Base-by-base conservation (phyloP, 92 coral and sea anemone genomes). In the Palythoa grandis region DNA sequence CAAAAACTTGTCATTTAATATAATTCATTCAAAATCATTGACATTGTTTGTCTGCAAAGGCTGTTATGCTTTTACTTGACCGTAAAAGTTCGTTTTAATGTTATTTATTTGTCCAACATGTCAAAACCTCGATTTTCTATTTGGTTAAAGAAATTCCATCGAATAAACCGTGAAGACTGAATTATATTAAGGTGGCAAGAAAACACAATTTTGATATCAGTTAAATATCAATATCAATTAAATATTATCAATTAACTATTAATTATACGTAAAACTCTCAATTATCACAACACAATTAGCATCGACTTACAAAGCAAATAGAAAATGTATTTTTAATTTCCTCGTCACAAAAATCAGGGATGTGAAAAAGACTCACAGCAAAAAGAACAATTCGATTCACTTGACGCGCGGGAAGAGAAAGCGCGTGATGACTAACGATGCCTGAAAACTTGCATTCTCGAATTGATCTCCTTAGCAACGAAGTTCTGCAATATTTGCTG, bases 391-490 rank as follows among this genome's bases (percentile, higher is more conserved):
- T 9, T 48, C 14, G 2, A 0, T 20, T 50, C 19, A 39, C 69
- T 17, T 0, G 23, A 19, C 11, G 11, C 69, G 20, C 8, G 9
- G 11, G 25, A 3, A 6, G 22, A 63, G 35, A 2, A 2, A 63
- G 23, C 22, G 35, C 10, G 25, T 10, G 35, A 63, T 63, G 69
- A 61, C 2, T 17, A 63, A 20, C 14, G n/a, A 29, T 69, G 74
- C n/a, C 35, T 8, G 71, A 24, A 3, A 23, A 67, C 43, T 50
- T 15, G 23, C 60, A 24, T 47, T 83, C 83, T 72, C 88, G 79
- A 63, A 57, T 89, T 23, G 60, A 83, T n/a, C 56, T 50, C 17
- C 91, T 95, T 39, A 93, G 99, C 91, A 92, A 91, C 39, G 99
- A 97, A 83, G 86, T 93, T 57, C 75, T 97, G 3, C 88, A 84